These are phyloP conservation scores for Bursaphelenchus mucronatus DNA, from an alignment of 1,140 invertebrate species.

Conservation along the genomic window DNA sequence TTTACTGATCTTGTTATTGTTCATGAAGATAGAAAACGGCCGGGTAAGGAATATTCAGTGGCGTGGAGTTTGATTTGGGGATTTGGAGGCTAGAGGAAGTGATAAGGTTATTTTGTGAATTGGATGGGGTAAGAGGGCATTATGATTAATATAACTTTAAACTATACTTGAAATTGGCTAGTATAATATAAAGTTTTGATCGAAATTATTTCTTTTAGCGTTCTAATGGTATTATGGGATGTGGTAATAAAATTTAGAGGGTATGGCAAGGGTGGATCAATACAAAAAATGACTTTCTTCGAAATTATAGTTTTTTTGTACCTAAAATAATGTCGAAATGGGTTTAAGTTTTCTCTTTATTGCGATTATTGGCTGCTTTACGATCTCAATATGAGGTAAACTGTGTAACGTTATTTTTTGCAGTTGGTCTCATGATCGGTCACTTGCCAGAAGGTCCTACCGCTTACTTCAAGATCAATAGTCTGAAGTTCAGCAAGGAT, in stretches of 20 bases:
- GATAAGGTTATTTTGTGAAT: no score
- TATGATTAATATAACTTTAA: neutral
- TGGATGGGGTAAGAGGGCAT: no score
- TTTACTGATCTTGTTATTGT: conserved; percentile 82
- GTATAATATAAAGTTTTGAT: neutral
- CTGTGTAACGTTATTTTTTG: conserved; percentile 37
- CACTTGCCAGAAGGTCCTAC: conserved; percentile 94
- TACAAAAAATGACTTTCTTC: no score
- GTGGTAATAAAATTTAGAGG: no score
- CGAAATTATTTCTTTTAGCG: no score
- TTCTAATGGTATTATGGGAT: no score
- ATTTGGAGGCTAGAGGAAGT: no score
- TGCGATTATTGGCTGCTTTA: neutral
- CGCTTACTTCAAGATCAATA: conserved; percentile 71
- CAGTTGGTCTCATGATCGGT: conserved; percentile 79
- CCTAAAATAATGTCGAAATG: no score
- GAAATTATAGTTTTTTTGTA: no score
- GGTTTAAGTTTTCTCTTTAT: neutral
- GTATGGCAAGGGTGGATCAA: no score
- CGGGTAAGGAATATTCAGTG: conserved; percentile 66
- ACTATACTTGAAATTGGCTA: neutral
- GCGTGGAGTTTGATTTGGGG: no score
- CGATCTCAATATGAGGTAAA: neutral
- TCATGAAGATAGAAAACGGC: conserved; percentile 84
- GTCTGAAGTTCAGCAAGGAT: conserved; percentile 64